Evolutionary conservation across 2,888 invertebrate genomes (phyloP), one percentile per base, ranked within the genome.

Genomic region (Coenonympha glycerion): DNA sequence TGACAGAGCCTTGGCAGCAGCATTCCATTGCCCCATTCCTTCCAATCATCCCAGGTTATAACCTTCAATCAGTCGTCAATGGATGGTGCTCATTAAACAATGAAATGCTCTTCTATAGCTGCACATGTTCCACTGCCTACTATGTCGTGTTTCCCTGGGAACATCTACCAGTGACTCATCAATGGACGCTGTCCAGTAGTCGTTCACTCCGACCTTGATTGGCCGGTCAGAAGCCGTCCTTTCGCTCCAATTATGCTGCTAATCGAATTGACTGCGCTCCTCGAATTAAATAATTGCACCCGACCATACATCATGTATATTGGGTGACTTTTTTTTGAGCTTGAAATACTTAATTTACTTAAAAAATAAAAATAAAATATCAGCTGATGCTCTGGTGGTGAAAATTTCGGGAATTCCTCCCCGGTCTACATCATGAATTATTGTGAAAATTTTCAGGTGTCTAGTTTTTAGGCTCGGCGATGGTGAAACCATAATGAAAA

Each of bases 261-360:
- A 86, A 86, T 86, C 84, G 84, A 86, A 85, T 84, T 85, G 84
- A 79, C 83, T 78, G 76, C 59, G 62, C 68, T 66, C 68, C 55
- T 54, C 58, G 63, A 80, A 85, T 83, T 78, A 68, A 69, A 85
- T 86, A 86, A 86, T 85, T 84, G 85, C 64, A 51, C 77, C 73
- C 73, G 73, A 76, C 77, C 76, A 72, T 76, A 76, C 63, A 77
- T 71, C 65, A 60, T 37, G 55, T 63, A 57, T 68, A 79, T 59
- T 69, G 72, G 73, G 63, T 63, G 71, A 56, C 54, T 39, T 52
- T 31, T 22, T 49, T 40, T 37, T 16, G 8, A 26, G 24, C 9
- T 9, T 26, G 9, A 26, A n/a, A 6, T 8, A 3, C 9, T 15
- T n/a, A 28, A 4, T 0, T 1, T 15, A 31, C 15, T 31, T 15